Evolutionary conservation across 1,140 invertebrate genomes (phyloP).

Genomic region (Chrysopa pallens): DNA sequence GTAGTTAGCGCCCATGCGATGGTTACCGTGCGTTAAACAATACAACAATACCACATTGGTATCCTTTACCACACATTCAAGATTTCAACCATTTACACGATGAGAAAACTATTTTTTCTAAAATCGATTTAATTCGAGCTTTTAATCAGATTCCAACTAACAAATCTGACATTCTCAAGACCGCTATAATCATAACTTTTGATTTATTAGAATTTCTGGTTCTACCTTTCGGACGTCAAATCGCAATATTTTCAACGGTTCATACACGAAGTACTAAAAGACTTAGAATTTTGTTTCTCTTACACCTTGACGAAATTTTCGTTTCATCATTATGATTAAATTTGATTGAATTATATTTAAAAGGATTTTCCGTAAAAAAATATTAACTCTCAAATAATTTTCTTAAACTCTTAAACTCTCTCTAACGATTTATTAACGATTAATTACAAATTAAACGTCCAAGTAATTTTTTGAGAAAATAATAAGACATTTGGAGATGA

Average conservation of each 20-base stretch:
- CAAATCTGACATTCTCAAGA: conserved; percentile 16
- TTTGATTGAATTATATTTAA: too few relatives aligned
- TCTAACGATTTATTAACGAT: too few relatives aligned
- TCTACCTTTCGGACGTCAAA: conserved; percentile 15
- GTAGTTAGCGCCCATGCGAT: conserved; percentile 10
- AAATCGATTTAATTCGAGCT: conserved; percentile 24
- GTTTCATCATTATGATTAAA: too few relatives aligned
- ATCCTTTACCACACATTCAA: conserved; percentile 19
- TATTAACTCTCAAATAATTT: too few relatives aligned
- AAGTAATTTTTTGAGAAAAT: too few relatives aligned
- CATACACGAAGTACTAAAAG: conserved; percentile 7
- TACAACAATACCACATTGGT: conserved; percentile 20
- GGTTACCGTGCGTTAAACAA: conserved; percentile 13
- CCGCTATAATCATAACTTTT: conserved; percentile 16
- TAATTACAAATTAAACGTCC: too few relatives aligned
- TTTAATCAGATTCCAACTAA: conserved; percentile 23
- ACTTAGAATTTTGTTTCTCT: conserved; percentile 13
- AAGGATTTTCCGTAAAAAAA: too few relatives aligned
- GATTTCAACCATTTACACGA: conserved; percentile 17
- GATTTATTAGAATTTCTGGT: conserved; percentile 13
- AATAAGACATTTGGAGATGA: too few relatives aligned
- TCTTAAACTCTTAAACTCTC: too few relatives aligned
- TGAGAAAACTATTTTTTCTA: conserved; percentile 19
- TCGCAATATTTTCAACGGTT: conserved; percentile 10
- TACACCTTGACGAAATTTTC: conserved; percentile 34